Base-by-base conservation (phyloP, 2,797 vertebrate species). In the Clamator glandarius region DNA sequence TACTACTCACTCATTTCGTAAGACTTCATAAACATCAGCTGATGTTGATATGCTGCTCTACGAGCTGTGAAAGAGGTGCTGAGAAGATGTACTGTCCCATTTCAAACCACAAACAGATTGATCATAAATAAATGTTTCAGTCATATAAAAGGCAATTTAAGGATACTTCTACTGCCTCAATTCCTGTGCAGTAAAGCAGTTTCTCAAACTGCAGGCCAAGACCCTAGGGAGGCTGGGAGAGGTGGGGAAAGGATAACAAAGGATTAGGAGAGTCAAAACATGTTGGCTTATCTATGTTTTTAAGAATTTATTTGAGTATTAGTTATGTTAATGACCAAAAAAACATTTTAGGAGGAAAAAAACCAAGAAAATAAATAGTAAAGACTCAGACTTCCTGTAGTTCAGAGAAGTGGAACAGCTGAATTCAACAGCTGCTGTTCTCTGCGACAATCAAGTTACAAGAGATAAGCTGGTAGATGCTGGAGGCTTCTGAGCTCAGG, bases 61-160 rank as follows among this genome's bases (percentile, higher is more conserved):
- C 19, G 68, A 96, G 76, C 87, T 93, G 91, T 80, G 76, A 80
- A 91, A 89, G 82, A 77, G 50, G 82, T 93, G 84, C 64, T 85
- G 79, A 80, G 58, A 59, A 76, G 54, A 66, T n/a, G 52, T 42
- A 46, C 85, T 50, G 84, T 50, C 67, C 63, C 52, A 35, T 80
- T 87, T 77, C 72, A 89, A 87, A 77, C 61, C 19, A 13, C 68
- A 46, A 33, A 36, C 64, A 59, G 18, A 75, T 23, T 63, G 61
- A 61, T 83, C 44, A 74, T 76, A 77, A 87, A 93, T 76, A 93
- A 84, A 74, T 28, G 16, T 80, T 89, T 87, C 64, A 35, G 66
- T 87, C 44, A 44, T 26, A 72, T 31, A 64, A 94, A 85, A 91
- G 64, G 73, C 15, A 89, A 58, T 39, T 83, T 80, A 75, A 87